These are phyloP conservation scores for Sphinx pinastri DNA, from an alignment of 2,888 invertebrate species.

Conservation along the genomic window DNA sequence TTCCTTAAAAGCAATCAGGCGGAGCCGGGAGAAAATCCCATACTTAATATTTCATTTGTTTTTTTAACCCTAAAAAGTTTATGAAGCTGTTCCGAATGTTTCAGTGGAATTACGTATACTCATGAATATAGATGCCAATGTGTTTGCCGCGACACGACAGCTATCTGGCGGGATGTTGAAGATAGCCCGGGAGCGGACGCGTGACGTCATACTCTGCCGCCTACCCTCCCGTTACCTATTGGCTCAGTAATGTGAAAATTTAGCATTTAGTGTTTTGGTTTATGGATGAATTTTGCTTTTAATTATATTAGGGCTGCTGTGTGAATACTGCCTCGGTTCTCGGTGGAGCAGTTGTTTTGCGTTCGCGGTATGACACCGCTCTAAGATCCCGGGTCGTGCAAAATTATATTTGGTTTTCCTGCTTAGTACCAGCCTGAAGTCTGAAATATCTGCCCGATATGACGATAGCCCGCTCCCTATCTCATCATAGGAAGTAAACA, in stretches of 20 bases:
- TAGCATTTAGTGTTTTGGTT: not conserved
- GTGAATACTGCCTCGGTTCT: too few relatives aligned
- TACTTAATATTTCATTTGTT: not conserved
- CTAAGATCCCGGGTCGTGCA: too few relatives aligned
- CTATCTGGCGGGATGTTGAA: constrained; percentile 46
- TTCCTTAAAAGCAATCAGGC: too few relatives aligned
- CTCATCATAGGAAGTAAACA: too few relatives aligned
- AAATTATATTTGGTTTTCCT: too few relatives aligned
- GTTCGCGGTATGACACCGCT: too few relatives aligned
- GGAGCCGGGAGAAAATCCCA: not conserved
- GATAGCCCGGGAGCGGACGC: constrained; percentile 39
- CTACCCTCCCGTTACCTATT: not conserved
- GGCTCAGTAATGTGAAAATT: not conserved
- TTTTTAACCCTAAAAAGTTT: constrained; percentile 4
- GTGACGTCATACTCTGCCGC: constrained; percentile 42
- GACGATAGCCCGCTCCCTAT: too few relatives aligned
- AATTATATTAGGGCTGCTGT: too few relatives aligned
- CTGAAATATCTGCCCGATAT: too few relatives aligned
- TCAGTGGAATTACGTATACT: constrained; percentile 43
- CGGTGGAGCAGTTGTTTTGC: too few relatives aligned
- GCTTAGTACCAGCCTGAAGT: too few relatives aligned
- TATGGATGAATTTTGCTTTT: too few relatives aligned
- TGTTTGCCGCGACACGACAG: constrained; percentile 43
- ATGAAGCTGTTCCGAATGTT: constrained; percentile 17
- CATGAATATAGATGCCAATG: constrained; percentile 55